Base-by-base conservation (phyloP, 2,797 vertebrate species). In the Xerus rutilus region DNA sequence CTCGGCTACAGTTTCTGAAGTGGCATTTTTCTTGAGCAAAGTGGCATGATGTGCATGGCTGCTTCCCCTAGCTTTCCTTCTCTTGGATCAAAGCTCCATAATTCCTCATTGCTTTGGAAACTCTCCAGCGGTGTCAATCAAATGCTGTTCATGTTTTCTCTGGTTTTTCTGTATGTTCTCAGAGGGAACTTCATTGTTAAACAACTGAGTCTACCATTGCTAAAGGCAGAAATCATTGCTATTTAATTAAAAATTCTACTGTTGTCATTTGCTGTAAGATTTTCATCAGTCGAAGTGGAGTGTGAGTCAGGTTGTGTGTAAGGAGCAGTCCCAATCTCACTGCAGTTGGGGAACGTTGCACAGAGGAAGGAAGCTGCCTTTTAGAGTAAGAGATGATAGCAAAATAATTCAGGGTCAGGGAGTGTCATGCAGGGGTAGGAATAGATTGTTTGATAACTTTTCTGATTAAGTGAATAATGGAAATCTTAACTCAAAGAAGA, bases 131-230 rank as follows among this genome's bases (percentile, higher is more conserved):
- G 21, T 59, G 93, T 96, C 64, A 91, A 23, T 91, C 45, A 77
- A 57, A 82, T 62, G 47, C 82, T 45, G 92, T 39, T 81, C 30
- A 12, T 86, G 79, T 87, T 92, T 86, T 81, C 23, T 92, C 18
- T 95, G 59, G 64, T 77, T 92, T 96, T 86, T 76, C 86, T 95
- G 77, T 43, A 85, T 92, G 81, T 81, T 95, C 73, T 87, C 54
- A 94, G 52, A 84, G 32, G 82, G 45, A 76, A 92, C 47, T 82
- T 94, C 11, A 73, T 32, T 82, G 92, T 74, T 62, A 94, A 93
- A 91, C 62, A 86, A 86, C 23, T 10, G 81, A 72, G 39, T 28
- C 25, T 90, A 77, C 52, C 54, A 92, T 13, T 78, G 73, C n/a
- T 25, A 85, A 62, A 91, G 62, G 86, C 62, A 94, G 89, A 94